Evolutionary conservation across 2,797 vertebrate genomes (phyloP).

Genomic region (Microchirus variegatus): DNA sequence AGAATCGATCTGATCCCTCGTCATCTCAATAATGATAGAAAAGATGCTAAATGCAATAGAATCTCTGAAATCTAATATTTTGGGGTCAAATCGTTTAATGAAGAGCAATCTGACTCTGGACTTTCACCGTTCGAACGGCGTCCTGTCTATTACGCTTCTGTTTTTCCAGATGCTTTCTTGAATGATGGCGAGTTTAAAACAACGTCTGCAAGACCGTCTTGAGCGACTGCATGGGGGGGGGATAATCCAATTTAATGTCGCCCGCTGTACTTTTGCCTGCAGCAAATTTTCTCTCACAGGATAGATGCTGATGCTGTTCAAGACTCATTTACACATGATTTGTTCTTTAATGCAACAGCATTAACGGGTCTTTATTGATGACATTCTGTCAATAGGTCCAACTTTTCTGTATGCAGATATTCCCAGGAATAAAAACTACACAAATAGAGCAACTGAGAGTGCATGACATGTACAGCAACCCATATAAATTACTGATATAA

Average conservation of each 20-base stretch:
- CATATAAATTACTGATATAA: too few species aligned
- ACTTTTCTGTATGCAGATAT: too few species aligned
- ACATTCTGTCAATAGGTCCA: neutral
- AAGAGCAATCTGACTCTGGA: slow-evolving; percentile 79
- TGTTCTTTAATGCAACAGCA: neutral
- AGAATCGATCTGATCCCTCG: slow-evolving; percentile 78
- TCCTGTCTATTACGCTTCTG: slow-evolving; percentile 61
- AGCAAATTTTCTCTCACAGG: neutral
- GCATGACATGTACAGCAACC: too few species aligned
- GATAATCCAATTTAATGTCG: too few species aligned
- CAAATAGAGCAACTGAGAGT: too few species aligned
- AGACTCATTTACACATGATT: neutral
- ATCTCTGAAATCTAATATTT: slow-evolving; percentile 81
- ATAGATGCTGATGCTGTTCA: neutral
- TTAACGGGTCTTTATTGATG: neutral
- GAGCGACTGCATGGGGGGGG: slow-evolving; percentile 12
- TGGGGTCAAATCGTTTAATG: slow-evolving; percentile 81
- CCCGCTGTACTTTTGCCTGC: too few species aligned
- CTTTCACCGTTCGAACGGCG: slow-evolving; percentile 51
- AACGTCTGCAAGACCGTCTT: slow-evolving; percentile 8
- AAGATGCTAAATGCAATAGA: slow-evolving; percentile 81
- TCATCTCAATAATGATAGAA: slow-evolving; percentile 85
- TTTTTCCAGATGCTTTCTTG: slow-evolving; percentile 54
- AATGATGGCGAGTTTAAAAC: slow-evolving; percentile 30
- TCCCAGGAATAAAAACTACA: too few species aligned